Percentiles rank a stretch among this genome's conserved stretches.
Evolutionary conservation across 2,888 invertebrate genomes (phyloP).

Genomic region (Microplitis deprimator): DNA sequence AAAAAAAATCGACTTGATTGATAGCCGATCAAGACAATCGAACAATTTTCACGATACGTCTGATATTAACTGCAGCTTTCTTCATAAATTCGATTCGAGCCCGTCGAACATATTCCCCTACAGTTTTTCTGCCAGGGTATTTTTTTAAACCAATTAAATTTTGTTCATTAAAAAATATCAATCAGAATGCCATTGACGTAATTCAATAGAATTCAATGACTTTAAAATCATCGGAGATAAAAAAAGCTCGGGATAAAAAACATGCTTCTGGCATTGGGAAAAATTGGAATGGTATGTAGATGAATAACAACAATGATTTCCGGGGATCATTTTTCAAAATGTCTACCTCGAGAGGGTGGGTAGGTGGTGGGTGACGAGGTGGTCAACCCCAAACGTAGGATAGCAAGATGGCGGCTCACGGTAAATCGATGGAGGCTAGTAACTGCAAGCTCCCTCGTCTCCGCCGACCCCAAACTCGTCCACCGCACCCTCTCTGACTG

Average conservation of each 20-base stretch:
- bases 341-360: constrained; percentile 59
- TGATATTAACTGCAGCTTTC: too few relatives aligned
- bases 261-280: not conserved
- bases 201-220: not conserved
- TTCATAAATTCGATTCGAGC: too few relatives aligned
- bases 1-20: too few relatives aligned
- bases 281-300: constrained; percentile 22
- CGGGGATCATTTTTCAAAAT: constrained; percentile 71
- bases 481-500: constrained; percentile 49
- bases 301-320: constrained; percentile 60
- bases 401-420: constrained; percentile 71
- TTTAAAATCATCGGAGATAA: not conserved
- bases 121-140: too few relatives aligned
- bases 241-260: not conserved
- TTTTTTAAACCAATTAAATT: too few relatives aligned
- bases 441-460: constrained; percentile 70
- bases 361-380: constrained; percentile 57
- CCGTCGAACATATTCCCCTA: too few relatives aligned
- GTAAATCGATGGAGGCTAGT: constrained; percentile 72
- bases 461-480: constrained; percentile 59
- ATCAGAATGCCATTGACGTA: not conserved
- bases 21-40: too few relatives aligned
- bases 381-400: constrained; percentile 70
- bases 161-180: too few relatives aligned
- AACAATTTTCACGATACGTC: too few relatives aligned